Evolutionary conservation across 2,113 vertebrate species (phyloP), one percentile per base, ranked within the genome.

Genomic region (Pyrgilauda ruficollis): DNA sequence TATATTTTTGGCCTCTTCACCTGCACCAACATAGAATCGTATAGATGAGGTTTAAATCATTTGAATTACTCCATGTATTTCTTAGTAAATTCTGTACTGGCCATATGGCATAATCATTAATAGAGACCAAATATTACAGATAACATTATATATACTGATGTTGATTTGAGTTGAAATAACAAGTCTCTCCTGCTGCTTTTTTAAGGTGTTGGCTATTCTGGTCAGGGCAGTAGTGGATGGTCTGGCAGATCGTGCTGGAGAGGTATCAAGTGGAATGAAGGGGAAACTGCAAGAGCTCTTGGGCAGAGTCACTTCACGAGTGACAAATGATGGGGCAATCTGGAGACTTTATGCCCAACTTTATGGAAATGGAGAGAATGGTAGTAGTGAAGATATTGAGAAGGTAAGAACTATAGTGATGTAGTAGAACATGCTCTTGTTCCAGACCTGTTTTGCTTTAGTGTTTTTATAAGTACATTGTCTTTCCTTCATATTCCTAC

Each of bases 311-410:
- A 99, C 98, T 30, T 98, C 99, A n/a, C 98, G 97, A 87, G 98
- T 99, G 96, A 99, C 98, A 81, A 98, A 95, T 6, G 98, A 99
- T 47, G 97, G 97, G 9, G 97, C 98, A 33, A 92, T 99, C 89
- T 99, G 99, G 99, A 98, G 94, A 86, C 98, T 98, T 84, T 99
- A 99, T 23, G 99, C 99, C 16, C 96, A 31, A 15, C 96, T 99
- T 6, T 98, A 98, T 41, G 99, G 98, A 37, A 97, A 98, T 6
- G 99, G 99, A 16, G 97, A 95, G 83, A 98, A 97, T 59, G 92
- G 92, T 39, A 97, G 89, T 59, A 63, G 82, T 28, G 98, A 99
- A 62, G 99, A 99, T 74, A 98, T 98, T 9, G 98, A 99, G 39
- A 99, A 99, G 98, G 99, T 99, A 44, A 85, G 47, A 70, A 22